Evolutionary conservation across 2,113 vertebrate species (phyloP).

Genomic region (Apodemus speciosus): DNA sequence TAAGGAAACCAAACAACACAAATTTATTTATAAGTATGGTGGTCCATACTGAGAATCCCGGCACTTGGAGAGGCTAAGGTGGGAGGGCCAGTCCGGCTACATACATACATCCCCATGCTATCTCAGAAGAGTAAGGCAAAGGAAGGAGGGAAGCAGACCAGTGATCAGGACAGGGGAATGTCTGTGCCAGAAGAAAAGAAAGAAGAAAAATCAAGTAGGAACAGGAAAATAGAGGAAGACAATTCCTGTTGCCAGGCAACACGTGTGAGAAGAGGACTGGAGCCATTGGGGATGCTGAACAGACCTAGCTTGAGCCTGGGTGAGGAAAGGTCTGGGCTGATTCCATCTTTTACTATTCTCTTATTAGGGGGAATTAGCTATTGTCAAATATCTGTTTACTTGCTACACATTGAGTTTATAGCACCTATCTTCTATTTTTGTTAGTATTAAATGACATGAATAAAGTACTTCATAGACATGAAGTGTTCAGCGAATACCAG

Average conservation of each 20-base stretch:
- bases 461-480: background rate
- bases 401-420: background rate
- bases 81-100: background rate
- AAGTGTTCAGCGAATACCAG: background rate
- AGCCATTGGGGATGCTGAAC: background rate
- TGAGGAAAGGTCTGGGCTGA: background rate
- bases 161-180: background rate
- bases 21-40: background rate
- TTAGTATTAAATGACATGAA: background rate
- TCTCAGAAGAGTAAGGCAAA: background rate
- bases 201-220: background rate
- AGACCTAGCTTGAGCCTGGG: background rate
- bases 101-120: background rate
- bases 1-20: background rate
- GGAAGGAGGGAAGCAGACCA: background rate
- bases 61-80: background rate
- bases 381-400: constrained; percentile 1
- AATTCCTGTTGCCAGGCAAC: background rate
- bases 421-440: background rate
- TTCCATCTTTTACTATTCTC: background rate
- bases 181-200: background rate
- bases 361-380: background rate
- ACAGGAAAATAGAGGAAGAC: background rate
- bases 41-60: background rate
- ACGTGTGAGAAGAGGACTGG: background rate